Conservation (phyloP, 2,888 invertebrate genomes). For the Desoria tigrina region DNA sequence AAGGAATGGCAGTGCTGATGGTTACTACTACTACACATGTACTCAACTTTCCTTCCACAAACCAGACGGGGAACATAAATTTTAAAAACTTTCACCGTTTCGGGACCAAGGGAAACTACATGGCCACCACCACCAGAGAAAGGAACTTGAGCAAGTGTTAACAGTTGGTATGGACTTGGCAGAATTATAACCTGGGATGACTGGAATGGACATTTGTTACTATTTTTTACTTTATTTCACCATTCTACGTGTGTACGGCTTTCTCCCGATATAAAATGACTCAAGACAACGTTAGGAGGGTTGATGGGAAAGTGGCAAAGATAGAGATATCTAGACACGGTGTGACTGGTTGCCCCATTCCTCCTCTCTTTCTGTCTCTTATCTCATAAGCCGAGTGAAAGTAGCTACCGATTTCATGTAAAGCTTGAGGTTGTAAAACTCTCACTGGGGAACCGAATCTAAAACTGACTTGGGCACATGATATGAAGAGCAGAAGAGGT, state of each 20-base stretch:
- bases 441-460: not conserved
- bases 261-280: not conserved
- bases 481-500: not conserved
- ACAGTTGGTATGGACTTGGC: slow-evolving; percentile 26
- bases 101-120: not conserved
- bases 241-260: not conserved
- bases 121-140: not conserved
- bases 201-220: not conserved
- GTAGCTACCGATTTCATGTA: no score
- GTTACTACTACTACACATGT: no score
- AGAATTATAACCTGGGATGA: slow-evolving; percentile 28
- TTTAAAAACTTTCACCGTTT: not conserved
- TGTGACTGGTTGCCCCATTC: no score
- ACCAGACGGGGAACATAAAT: not conserved
- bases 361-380: no score
- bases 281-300: not conserved
- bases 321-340: not conserved
- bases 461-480: not conserved
- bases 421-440: not conserved
- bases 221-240: not conserved
- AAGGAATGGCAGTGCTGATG: slow-evolving; percentile 8
- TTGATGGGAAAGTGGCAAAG: not conserved
- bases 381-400: no score
- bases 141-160: slow-evolving; percentile 30
- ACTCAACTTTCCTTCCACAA: no score